These are phyloP conservation scores for Metellina segmentata DNA, from an alignment of 2,888 invertebrate species.

Conservation along the genomic window DNA sequence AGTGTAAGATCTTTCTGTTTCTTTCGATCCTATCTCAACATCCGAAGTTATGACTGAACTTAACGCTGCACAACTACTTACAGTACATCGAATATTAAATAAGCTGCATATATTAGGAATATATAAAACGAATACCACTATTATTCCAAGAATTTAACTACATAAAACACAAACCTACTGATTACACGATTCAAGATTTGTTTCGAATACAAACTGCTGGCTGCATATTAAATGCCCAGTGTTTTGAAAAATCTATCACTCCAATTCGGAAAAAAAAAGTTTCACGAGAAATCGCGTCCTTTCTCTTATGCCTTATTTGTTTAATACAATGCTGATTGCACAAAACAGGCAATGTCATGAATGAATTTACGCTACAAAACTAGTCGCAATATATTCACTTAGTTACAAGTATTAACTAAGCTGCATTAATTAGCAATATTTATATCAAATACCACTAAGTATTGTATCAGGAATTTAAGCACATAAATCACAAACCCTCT, in stretches of 20 bases:
- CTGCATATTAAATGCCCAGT: not conserved
- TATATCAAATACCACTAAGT: too few relatives aligned
- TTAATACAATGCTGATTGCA: constrained; percentile 59
- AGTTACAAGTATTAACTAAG: too few relatives aligned
- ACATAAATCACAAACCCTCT: not conserved
- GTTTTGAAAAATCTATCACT: not conserved
- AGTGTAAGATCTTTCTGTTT: too few relatives aligned
- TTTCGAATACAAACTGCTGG: not conserved
- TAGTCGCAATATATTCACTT: too few relatives aligned
- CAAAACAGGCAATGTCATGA: constrained; percentile 67
- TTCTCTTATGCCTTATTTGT: constrained; percentile 16
- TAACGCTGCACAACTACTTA: too few relatives aligned
- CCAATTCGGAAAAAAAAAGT: constrained; percentile 12
- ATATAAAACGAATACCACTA: too few relatives aligned
- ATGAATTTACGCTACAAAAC: too few relatives aligned
- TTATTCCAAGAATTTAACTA: not conserved
- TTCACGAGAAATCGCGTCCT: constrained; percentile 23
- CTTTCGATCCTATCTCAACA: too few relatives aligned
- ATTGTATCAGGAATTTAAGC: not conserved
- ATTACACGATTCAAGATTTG: not conserved
- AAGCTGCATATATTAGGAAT: too few relatives aligned
- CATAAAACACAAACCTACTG: not conserved
- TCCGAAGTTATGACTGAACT: too few relatives aligned
- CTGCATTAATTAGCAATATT: too few relatives aligned
- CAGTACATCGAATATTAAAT: too few relatives aligned